A percentile compares a stretch with the other conserved stretches of the same genome.
Conservation (phyloP, 1,140 invertebrate genomes). For the Macrocentrus cingulum region DNA sequence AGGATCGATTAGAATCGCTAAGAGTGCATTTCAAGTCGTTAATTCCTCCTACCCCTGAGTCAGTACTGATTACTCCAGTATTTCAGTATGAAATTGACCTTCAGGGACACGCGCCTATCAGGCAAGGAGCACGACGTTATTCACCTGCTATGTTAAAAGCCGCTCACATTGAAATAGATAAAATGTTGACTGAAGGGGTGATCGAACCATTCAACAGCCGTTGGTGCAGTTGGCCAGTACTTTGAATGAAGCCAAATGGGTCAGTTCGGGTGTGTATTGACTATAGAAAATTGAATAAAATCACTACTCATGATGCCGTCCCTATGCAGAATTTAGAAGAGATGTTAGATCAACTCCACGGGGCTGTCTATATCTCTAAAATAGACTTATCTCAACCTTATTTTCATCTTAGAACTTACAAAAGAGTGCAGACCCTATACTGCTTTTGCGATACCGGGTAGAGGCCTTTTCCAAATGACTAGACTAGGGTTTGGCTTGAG, state of each 20-base stretch:
- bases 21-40: too few species aligned
- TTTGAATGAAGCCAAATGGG: slow-evolving; percentile 16
- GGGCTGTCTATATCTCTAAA: slow-evolving; percentile 41
- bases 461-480: slow-evolving; percentile 38
- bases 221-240: background rate
- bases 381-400: slow-evolving; percentile 35
- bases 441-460: slow-evolving; percentile 27
- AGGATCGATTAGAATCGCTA: too few species aligned
- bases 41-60: background rate
- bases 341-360: slow-evolving; percentile 49
- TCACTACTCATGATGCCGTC: slow-evolving; percentile 51
- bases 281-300: slow-evolving; percentile 48
- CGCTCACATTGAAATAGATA: background rate
- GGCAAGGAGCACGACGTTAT: background rate
- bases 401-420: slow-evolving; percentile 29
- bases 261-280: slow-evolving; percentile 54
- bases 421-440: slow-evolving; percentile 23
- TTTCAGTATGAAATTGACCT: background rate
- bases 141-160: background rate
- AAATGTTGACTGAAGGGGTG: background rate
- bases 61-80: background rate
- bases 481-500: slow-evolving; percentile 44
- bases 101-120: background rate
- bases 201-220: background rate
- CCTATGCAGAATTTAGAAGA: slow-evolving; percentile 57